These are phyloP conservation scores for Mionectes olivaceus DNA, from an alignment of 2,797 vertebrate genomes.

Conservation along the genomic window DNA sequence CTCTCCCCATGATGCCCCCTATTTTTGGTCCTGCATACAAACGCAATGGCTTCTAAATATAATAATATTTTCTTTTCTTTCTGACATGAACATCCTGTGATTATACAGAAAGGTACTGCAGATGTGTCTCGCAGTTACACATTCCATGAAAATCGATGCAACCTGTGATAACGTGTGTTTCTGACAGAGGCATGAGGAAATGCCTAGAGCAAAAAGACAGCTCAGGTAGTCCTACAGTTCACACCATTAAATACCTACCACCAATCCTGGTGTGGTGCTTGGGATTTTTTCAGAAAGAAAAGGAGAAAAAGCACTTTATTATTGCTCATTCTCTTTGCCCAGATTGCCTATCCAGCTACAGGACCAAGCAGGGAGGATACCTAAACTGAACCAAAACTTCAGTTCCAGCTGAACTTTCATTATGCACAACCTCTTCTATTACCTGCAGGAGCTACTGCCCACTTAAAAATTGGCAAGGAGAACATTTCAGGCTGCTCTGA, in stretches of 20 bases:
- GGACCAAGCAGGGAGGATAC: not conserved
- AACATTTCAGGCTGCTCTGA: not conserved
- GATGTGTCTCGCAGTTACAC: not conserved
- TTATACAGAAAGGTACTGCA: not conserved
- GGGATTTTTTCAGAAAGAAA: not conserved
- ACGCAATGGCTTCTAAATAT: not conserved
- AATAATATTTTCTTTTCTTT: not conserved
- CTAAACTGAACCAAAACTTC: not conserved
- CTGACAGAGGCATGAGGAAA: not conserved
- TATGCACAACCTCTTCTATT: not conserved
- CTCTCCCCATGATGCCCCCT: not conserved
- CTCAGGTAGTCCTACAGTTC: not conserved
- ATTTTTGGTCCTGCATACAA: not conserved
- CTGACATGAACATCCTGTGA: not conserved
- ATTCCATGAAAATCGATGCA: not conserved
- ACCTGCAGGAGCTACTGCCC: not conserved
- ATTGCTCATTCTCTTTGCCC: not conserved
- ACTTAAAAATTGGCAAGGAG: not conserved
- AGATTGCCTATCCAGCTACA: not conserved
- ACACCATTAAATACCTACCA: not conserved
- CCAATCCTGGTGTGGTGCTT: not conserved
- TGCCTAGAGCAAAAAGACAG: not conserved
- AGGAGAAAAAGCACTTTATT: not conserved
- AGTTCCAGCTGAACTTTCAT: not conserved
- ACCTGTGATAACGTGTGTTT: not conserved